Conservation (phyloP, 1,140 invertebrate genomes). For the Gryllus bimaculatus region DNA sequence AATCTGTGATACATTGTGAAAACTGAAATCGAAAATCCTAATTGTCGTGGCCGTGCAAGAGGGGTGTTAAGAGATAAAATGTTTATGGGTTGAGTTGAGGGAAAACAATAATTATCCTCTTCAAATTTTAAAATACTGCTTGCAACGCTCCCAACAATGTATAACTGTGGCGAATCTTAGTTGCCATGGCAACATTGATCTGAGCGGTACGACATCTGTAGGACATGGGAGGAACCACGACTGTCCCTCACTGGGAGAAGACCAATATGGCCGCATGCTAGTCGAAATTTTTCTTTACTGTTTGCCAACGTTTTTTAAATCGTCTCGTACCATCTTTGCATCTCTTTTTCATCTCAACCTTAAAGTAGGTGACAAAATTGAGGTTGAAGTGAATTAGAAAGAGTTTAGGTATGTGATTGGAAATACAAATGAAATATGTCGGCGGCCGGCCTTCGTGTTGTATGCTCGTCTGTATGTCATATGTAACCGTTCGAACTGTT, state of each 20-base stretch:
- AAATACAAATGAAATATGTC: neutral
- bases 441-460: neutral
- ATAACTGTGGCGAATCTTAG: neutral
- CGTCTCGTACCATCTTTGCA: neutral
- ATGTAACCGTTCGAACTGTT: neutral
- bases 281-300: conserved; percentile 17
- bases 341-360: conserved; percentile 17
- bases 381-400: conserved; percentile 15
- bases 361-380: neutral
- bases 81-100: too few species aligned
- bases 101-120: too few species aligned
- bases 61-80: too few species aligned
- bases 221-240: neutral
- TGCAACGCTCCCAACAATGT: neutral
- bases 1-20: too few species aligned
- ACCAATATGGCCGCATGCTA: conserved; percentile 20
- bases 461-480: neutral
- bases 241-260: conserved; percentile 11
- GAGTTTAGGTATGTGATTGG: conserved; percentile 8
- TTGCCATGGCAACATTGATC: conserved; percentile 15
- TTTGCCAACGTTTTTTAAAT: conserved; percentile 16
- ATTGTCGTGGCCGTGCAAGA: too few species aligned
- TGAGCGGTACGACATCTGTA: neutral
- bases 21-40: too few species aligned
- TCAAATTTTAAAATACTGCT: too few species aligned